Evolutionary conservation across 64 coral and sea anemone genomes (phyloP), one percentile per base, ranked within the genome.

Genomic region (Montipora capricornis): DNA sequence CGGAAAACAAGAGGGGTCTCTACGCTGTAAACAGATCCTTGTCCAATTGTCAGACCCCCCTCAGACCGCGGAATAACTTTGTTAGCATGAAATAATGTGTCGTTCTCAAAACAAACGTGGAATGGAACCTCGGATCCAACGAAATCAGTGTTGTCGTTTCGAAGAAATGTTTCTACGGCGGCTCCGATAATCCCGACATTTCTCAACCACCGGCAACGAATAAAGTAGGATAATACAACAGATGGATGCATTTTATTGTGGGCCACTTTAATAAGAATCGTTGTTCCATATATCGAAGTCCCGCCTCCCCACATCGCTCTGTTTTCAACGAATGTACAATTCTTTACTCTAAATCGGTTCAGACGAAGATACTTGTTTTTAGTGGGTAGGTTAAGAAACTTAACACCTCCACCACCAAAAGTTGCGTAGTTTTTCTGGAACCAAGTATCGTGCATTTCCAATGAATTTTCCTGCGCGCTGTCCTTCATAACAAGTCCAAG

Each of bases 11-110:
- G 76, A 79, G 97, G 94, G 50, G 95, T 89, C 80, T 91, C 88
- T 1, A 98, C 91, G 62, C 87, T 93, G 70, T 98, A 98, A 71
- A 98, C 73, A 11, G 94, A 78, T 5, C 94, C 97, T 44, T 95
- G 68, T 26, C 97, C 97, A 29, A 94, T 87, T 12, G 90, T 75
- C 48, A 96, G 88, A 68, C 17, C 48, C 9, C 80, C 80, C 37
- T 87, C 67, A 19, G 61, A 70, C 52, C 57, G 46, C 1, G 83
- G 74, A 6, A 96, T 87, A 26, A 45, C 44, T 68, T 87, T 90
- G 6, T 84, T 83, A 8, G 71, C n/a, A 80, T 75, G 50, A 49
- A 8, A 17, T 93, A 94, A 71, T 48, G 77, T 58, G 69, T 80
- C 90, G 6, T 48, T 66, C 15, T 67, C 66, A 22, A 96, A 70